These are phyloP conservation scores for Drosophila nikananu DNA, from an alignment of 1,140 invertebrate species.

Conservation along the genomic window DNA sequence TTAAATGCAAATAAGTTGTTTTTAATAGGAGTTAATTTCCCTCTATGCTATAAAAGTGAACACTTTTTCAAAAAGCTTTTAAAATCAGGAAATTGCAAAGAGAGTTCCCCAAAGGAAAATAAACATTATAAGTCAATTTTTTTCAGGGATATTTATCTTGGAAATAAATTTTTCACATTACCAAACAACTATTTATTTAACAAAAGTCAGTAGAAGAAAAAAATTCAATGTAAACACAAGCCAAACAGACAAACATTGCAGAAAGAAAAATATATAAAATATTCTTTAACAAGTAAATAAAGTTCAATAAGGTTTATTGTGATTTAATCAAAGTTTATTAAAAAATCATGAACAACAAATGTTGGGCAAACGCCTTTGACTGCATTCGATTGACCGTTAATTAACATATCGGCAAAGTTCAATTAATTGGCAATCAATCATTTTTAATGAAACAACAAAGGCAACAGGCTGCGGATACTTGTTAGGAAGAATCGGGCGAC, in stretches of 20 bases:
- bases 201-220: conserved; percentile 32
- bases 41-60: neutral
- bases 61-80: neutral
- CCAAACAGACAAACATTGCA: conserved; percentile 2
- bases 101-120: neutral
- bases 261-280: neutral
- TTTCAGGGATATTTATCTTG: neutral
- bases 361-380: conserved; percentile 19
- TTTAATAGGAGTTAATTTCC: neutral
- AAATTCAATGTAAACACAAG: conserved; percentile 1
- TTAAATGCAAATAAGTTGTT: conserved; percentile 18
- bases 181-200: conserved; percentile 23
- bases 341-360: conserved; percentile 35
- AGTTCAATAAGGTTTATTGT: conserved; percentile 14
- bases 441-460: conserved; percentile 78
- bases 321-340: conserved; percentile 35
- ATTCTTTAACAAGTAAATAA: conserved; percentile 15
- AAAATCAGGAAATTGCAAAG: neutral
- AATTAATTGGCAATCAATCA: conserved; percentile 83
- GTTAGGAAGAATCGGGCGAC: conserved; percentile 68
- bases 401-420: conserved; percentile 79
- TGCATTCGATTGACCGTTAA: conserved; percentile 62
- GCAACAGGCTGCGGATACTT: conserved; percentile 28
- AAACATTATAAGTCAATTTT: neutral
- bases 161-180: neutral